Percentiles rank a stretch among this genome's conserved stretches.
Conservation (phyloP, 1,140 invertebrate species). For the Maconellicoccus hirsutus region DNA sequence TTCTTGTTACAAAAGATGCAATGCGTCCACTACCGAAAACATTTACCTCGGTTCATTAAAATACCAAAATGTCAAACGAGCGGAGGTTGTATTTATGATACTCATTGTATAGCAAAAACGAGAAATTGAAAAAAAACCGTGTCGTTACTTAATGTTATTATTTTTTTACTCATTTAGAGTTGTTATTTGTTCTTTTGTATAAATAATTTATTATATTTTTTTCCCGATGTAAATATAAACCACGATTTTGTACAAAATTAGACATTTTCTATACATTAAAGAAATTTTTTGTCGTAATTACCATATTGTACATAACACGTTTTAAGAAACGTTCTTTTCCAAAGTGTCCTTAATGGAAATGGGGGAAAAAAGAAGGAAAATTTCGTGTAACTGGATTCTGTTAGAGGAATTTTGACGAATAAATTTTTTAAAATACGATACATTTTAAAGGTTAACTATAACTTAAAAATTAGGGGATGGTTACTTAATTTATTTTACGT, state of each 20-base stretch:
- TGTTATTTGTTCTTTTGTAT: slow-evolving; percentile 5
- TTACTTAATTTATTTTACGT: neutral
- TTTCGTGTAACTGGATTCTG: neutral
- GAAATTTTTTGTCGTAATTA: neutral
- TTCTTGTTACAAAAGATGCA: neutral
- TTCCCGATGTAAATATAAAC: neutral
- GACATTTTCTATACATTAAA: neutral
- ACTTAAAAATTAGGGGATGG: neutral
- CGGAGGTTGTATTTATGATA: neutral
- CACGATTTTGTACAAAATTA: neutral
- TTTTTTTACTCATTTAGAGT: slow-evolving; percentile 6
- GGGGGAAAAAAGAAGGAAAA: neutral
- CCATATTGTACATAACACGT: neutral
- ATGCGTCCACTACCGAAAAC: neutral
- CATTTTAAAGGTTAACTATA: neutral
- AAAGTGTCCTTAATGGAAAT: slow-evolving; percentile 2
- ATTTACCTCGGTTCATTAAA: neutral
- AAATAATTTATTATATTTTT: neutral
- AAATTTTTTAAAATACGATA: neutral
- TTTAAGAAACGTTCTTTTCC: neutral
- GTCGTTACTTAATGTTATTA: neutral
- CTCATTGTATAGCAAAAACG: neutral
- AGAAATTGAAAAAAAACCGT: neutral
- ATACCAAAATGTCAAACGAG: neutral
- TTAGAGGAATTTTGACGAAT: neutral